phyloP scores from a whole-genome alignment of 2,888 invertebrate genomes.

The Platypus cylindrus region DNA sequence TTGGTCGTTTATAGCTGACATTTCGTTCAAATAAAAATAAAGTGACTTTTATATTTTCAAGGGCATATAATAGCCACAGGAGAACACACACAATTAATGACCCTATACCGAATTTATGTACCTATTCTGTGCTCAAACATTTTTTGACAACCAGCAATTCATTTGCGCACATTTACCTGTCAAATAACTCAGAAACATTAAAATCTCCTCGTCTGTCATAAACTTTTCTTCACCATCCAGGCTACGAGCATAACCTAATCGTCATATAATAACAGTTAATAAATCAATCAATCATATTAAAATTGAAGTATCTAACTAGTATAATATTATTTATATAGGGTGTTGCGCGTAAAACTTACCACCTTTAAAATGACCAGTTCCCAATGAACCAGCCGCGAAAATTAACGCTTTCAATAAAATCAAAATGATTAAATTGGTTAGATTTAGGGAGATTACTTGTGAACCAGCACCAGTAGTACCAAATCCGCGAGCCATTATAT shows the following conservation, averaged over 20 bases:
- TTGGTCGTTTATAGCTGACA: too few species aligned
- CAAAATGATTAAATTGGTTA: slow-evolving; percentile 69
- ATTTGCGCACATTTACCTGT: slow-evolving; percentile 31
- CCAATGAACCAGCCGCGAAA: slow-evolving; percentile 63
- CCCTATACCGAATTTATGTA: too few species aligned
- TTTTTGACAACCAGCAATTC: too few species aligned
- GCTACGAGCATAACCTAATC: slow-evolving; percentile 44
- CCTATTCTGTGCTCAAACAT: too few species aligned
- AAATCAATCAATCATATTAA: too few species aligned
- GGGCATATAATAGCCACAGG: too few species aligned
- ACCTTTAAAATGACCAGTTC: slow-evolving; percentile 39
- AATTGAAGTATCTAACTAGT: too few species aligned
- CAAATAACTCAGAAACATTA: slow-evolving; percentile 56
- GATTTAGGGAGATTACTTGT: slow-evolving; percentile 61
- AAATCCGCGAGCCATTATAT: slow-evolving; percentile 30
- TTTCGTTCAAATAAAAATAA: too few species aligned
- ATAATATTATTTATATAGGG: background rate
- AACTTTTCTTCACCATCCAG: slow-evolving; percentile 39
- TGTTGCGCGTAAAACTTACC: slow-evolving; percentile 2
- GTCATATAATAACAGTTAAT: too few species aligned
- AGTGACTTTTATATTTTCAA: too few species aligned
- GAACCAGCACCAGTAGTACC: slow-evolving; percentile 23
- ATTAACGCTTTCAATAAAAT: slow-evolving; percentile 71
- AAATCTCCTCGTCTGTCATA: slow-evolving; percentile 57
- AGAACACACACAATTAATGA: too few species aligned